Base-by-base conservation (phyloP, 1,140 invertebrate genomes). In the Neodiprion pinetum region DNA sequence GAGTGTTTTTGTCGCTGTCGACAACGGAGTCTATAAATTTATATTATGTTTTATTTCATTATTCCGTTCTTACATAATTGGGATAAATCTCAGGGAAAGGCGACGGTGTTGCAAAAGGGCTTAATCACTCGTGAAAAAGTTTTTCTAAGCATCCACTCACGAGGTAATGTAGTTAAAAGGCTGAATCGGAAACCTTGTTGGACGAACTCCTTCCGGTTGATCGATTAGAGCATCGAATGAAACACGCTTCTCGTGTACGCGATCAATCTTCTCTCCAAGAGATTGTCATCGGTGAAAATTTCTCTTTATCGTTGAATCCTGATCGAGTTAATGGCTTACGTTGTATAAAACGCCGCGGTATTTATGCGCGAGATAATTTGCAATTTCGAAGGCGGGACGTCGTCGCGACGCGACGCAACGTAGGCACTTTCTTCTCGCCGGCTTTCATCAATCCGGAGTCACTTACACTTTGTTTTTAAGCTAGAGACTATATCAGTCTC, bases 321-420 rank as follows among this genome's bases (percentile, higher is more conserved):
- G 67, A 69, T 69, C 40, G 40, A 21, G 67, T 69, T 69, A 69
- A 69, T 69, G 67, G 9, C 67, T 69, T 47, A 47, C 67, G 23
- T 12, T 11, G 11, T 11, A 17, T 61, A 61, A 61, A 61, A 61
- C 53, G 53, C 11, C 0, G 53, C 11, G 53, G n/a, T 61, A 61
- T 61, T 61, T 61, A 61, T 61, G n/a, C 53, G 11, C 28, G 28
- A 40, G 28, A 40, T 61, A 61, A 61, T 61, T 61, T 12, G 53
- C n/a, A 61, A 61, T 61, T 61, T 61, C 53, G n/a, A 9, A 9
- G 53, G 9, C 53, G 53, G n/a, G 11, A n/a, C n/a, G 53, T n/a
- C 11, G 17, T 21, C 17, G 17, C 17, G 17, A 21, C 17, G 28
- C 28, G 53, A 17, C 53, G 53, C 11, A 3, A n/a, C n/a, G 53